Evolutionary conservation across 2,888 invertebrate genomes (phyloP).

Genomic region (Mamestra brassicae): DNA sequence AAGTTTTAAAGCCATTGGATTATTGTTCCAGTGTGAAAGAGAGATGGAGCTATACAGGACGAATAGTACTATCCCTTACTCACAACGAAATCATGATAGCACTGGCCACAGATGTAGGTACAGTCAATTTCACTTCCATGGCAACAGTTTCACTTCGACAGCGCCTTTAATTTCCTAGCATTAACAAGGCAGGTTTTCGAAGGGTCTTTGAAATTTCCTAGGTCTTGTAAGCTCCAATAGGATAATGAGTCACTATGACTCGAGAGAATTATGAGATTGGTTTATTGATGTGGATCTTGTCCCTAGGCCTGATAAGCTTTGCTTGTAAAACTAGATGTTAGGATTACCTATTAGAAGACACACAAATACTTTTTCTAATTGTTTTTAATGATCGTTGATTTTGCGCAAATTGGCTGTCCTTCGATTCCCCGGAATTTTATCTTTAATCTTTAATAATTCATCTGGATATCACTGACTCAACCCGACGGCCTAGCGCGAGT

Average conservation of each 20-base stretch:
- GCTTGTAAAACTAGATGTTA: neutral
- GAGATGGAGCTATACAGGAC: neutral
- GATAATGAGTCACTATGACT: neutral
- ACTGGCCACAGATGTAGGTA: neutral
- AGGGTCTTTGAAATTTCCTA: neutral
- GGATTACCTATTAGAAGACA: neutral
- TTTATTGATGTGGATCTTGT: constrained; percentile 21
- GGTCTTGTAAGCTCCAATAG: neutral
- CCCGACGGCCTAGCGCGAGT: neutral
- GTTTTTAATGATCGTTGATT: neutral
- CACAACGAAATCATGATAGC: neutral
- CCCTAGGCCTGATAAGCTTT: constrained; percentile 4
- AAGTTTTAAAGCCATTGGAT: neutral
- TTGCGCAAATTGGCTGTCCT: neutral
- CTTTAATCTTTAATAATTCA: neutral
- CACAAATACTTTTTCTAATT: neutral
- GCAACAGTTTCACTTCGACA: neutral
- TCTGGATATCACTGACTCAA: neutral
- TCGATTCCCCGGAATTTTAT: neutral
- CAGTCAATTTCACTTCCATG: neutral
- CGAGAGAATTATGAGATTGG: constrained; percentile 9
- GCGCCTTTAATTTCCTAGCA: neutral
- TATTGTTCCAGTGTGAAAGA: neutral
- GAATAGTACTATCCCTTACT: neutral
- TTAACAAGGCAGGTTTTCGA: neutral